A percentile compares a stretch with the other conserved stretches of the same genome.
phyloP scores from a whole-genome alignment of 64 coral and sea anemone genomes.

The Porites lutea region DNA sequence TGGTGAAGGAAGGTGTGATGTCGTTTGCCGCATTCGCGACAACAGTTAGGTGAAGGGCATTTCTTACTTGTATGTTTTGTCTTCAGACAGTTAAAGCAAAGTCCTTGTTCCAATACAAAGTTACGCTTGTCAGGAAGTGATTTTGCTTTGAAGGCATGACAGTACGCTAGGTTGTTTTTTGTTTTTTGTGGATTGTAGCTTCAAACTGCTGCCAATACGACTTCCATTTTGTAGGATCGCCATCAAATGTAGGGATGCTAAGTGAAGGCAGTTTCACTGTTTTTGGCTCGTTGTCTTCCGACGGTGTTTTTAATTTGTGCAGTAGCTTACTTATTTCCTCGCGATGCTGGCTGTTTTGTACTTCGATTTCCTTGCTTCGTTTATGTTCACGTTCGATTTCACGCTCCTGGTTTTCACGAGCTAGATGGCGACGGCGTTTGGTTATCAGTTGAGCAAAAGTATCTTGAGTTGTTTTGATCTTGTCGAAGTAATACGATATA shows the following conservation, averaged over 20 bases:
- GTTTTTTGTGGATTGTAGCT: conserved; percentile 66
- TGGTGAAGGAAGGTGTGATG: conserved; percentile 65
- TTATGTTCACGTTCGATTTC: conserved; percentile 10
- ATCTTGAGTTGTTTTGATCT: conserved; percentile 9
- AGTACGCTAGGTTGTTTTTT: conserved; percentile 45
- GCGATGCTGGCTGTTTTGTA: not conserved
- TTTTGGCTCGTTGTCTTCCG: not conserved
- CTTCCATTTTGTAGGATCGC: conserved; percentile 75
- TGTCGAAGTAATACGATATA: conserved; percentile 4
- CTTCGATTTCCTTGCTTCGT: not conserved
- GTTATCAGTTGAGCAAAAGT: conserved; percentile 14
- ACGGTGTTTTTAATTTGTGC: conserved; percentile 1
- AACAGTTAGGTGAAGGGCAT: conserved; percentile 43
- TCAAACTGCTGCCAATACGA: conserved; percentile 69
- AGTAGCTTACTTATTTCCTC: conserved; percentile 12
- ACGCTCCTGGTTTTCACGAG: not conserved
- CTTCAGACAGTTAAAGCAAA: conserved; percentile 60
- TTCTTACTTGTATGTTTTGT: conserved; percentile 35
- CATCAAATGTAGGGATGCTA: conserved; percentile 54
- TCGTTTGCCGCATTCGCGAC: conserved; percentile 32
- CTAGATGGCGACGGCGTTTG: not conserved
- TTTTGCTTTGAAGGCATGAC: conserved; percentile 53
- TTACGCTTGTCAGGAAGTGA: conserved; percentile 45
- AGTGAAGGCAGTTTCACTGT: conserved; percentile 33
- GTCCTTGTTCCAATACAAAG: conserved; percentile 35